These are phyloP conservation scores for Phyllostomus hastatus DNA, from an alignment of 2,113 vertebrate genomes.

Conservation along the genomic window DNA sequence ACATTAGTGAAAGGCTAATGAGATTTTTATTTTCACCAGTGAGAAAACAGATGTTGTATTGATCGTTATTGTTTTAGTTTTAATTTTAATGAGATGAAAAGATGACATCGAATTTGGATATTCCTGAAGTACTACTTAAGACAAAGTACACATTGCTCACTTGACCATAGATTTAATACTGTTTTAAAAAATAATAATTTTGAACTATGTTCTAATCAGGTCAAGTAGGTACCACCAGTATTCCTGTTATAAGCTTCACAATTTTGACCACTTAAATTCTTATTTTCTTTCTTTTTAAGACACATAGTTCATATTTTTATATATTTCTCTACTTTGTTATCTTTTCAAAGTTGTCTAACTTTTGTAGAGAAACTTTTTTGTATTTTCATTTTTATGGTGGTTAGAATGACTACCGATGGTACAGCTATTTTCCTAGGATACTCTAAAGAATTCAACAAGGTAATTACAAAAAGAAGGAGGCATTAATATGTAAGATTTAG, in stretches of 20 bases:
- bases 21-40: background rate
- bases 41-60: constrained; percentile 5
- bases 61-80: background rate
- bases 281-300: background rate
- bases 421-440: background rate
- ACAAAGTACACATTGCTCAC: background rate
- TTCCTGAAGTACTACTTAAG: background rate
- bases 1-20: background rate
- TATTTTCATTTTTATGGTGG: background rate
- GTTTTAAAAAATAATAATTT: background rate
- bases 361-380: background rate
- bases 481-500: background rate
- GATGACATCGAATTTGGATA: background rate
- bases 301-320: background rate
- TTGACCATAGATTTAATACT: background rate
- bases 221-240: background rate
- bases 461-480: background rate
- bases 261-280: background rate
- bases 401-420: background rate
- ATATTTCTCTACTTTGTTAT: background rate
- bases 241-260: background rate
- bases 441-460: constrained; percentile 4
- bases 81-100: background rate
- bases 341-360: background rate
- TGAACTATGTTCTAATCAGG: background rate